Evolutionary conservation across 2,888 invertebrate genomes (phyloP), one percentile per base, ranked within the genome.

Genomic region (Lycophotia porphyrea): DNA sequence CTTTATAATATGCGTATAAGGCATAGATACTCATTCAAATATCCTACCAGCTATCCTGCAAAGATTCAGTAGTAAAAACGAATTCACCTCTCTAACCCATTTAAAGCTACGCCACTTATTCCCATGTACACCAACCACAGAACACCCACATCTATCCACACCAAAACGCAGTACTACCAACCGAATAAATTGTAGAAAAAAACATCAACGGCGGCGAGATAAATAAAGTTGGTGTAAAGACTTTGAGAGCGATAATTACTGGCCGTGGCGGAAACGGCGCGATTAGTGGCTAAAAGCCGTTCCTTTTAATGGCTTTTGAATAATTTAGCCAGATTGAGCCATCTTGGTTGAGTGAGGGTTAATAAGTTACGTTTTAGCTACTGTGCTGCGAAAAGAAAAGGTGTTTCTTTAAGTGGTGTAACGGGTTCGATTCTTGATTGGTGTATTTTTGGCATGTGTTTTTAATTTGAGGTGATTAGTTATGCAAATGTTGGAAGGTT

Each of bases 241-340:
- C 81, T 81, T n/a, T 65, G 77, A 83, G 78, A 86, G 88, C 81
- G 83, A 84, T 84, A 85, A 88, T 86, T 83, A 88, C 84, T 78
- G 80, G 82, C 84, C 89, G 90, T 92, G 93, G 92, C 95, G 95
- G 95, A 95, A 95, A 93, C 93, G 90, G 84, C 78, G 69, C 93
- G 94, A 94, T 95, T 94, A 94, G 93, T 94, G 94, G 88, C 93
- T 93, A 90, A 93, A 91, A 93, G 92, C 88, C 89, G 90, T 88
- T 88, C 86, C 73, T 78, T 88, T 92, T 94, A 94, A 94, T 94
- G 94, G 93, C 87, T 90, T 91, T 89, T 90, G 90, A 92, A 93
- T 93, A 93, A 93, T 92, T 93, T 90, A 92, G 89, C 86, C 87
- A 80, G 85, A 90, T 91, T 90, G 88, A 91, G 91, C 85, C 87